Evolutionary conservation across 2,797 vertebrate genomes (phyloP), one percentile per base, ranked within the genome.

Genomic region (Takifugu rubripes): DNA sequence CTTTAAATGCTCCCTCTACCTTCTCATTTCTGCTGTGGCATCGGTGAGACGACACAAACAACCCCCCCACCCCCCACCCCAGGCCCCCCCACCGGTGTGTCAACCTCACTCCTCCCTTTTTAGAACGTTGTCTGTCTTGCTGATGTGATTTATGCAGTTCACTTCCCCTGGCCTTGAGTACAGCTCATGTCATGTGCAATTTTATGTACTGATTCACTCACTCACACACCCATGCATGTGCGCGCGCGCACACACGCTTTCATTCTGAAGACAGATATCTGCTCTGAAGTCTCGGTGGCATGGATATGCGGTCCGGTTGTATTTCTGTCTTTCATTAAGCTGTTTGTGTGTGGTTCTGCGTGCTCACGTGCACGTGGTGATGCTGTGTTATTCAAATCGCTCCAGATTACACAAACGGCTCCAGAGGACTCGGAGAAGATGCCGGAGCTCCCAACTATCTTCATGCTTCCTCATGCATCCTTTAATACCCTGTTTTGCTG

Each of bases 131-230:
- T 25, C 33, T 2, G n/a, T 54, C 44, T 17, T 46, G 43, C 25
- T 25, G 49, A 52, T 60, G 42, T 60, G 49, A 60, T 52, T 52
- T 14, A 36, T 60, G 21, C 29, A 47, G 43, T 60, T 60, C 42
- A 36, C 49, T 52, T 46, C 21, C 47, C 59, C 15, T 47, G 44
- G 29, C 58, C 15, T 24, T 31, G 57, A 51, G 14, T 21, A 26
- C 29, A 52, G 7, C 29, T 61, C 24, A 27, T 54, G 29, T 48
- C 24, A 40, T 15, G 24, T 12, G 24, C 40, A 25, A 3, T 25
- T 3, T 25, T 33, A 17, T 46, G 40, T 25, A n/a, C 17, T 9
- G 26, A 33, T 29, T 25, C 26, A 16, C 17, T 24, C 42, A 15
- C 5, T 1, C 36, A 9, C 29, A 40, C 51, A 53, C 31, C 40